Conservation (phyloP, 2,113 vertebrate species). For the Dissostichus mawsoni region DNA sequence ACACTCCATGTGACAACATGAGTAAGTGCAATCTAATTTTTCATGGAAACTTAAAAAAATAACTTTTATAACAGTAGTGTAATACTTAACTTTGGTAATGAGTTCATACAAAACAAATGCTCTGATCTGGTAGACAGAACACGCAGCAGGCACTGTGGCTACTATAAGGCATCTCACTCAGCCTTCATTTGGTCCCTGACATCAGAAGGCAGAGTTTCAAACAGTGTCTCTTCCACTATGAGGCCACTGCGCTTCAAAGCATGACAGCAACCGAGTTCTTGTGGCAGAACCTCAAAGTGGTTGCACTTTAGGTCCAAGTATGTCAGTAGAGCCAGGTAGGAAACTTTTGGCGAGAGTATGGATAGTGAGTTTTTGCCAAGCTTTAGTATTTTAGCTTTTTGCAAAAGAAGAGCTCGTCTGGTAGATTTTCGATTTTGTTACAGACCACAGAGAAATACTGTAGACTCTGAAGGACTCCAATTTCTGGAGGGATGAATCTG, state of each 20-base stretch:
- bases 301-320: constrained; percentile 96
- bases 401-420: constrained; percentile 98
- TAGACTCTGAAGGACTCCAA: constrained; percentile 97
- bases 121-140: constrained; percentile 25
- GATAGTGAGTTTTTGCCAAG: constrained; percentile 95
- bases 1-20: constrained; percentile 14
- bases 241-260: constrained; percentile 91
- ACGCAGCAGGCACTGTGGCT: constrained; percentile 80
- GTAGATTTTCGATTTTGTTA: constrained; percentile 97
- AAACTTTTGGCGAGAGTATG: constrained; percentile 95
- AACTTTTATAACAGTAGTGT: constrained; percentile 18
- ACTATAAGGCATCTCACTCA: constrained; percentile 85
- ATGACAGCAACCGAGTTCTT: constrained; percentile 91
- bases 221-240: constrained; percentile 92
- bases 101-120: constrained; percentile 46
- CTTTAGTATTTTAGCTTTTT: constrained; percentile 98
- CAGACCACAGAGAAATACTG: constrained; percentile 95
- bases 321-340: constrained; percentile 89
- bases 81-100: constrained; percentile 52
- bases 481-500: constrained; percentile 96
- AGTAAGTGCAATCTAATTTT: not conserved
- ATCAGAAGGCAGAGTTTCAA: constrained; percentile 96
- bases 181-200: constrained; percentile 95
- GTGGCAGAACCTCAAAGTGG: constrained; percentile 94
- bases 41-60: constrained; percentile 24